phyloP scores from a whole-genome alignment of 53 echinoderm and acorn worm species.

The Patiria pectinifera region DNA sequence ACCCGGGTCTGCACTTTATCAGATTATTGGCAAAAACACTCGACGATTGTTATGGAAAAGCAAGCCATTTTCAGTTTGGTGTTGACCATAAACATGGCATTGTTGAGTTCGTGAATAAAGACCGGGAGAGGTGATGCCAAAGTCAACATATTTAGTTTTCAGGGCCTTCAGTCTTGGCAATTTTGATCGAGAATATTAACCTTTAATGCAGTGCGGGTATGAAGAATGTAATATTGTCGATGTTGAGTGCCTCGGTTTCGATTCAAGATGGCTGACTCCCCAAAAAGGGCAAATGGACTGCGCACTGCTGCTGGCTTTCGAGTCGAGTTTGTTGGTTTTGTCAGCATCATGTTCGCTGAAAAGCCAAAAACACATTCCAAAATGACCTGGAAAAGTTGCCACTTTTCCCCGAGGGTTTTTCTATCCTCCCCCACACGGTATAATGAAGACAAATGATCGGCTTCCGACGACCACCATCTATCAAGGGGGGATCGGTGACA shows the following conservation, averaged over 20 bases:
- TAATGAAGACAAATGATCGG: slow-evolving; percentile 29
- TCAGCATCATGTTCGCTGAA: too few relatives aligned
- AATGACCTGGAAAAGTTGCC: not conserved
- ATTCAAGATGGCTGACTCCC: too few relatives aligned
- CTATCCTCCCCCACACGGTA: not conserved
- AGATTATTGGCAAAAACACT: not conserved
- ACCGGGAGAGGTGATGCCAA: not conserved
- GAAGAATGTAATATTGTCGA: too few relatives aligned
- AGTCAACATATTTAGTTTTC: not conserved
- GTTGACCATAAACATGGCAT: not conserved
- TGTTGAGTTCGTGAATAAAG: not conserved
- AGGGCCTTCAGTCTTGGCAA: not conserved
- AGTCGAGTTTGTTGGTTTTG: too few relatives aligned
- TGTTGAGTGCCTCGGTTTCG: too few relatives aligned
- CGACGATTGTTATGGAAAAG: not conserved
- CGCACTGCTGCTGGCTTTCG: too few relatives aligned
- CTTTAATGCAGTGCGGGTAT: too few relatives aligned
- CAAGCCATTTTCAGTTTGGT: not conserved
- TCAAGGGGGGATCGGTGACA: not conserved
- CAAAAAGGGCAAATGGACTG: too few relatives aligned
- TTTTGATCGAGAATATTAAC: too few relatives aligned
- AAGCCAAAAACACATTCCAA: too few relatives aligned
- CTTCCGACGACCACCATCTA: not conserved
- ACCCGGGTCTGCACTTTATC: not conserved
- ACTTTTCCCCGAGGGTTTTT: not conserved